A percentile compares a stretch with the other conserved stretches of the same genome.
Evolutionary conservation across 2,888 invertebrate species (phyloP).

Genomic region (Caenorhabditis drosophilae): DNA sequence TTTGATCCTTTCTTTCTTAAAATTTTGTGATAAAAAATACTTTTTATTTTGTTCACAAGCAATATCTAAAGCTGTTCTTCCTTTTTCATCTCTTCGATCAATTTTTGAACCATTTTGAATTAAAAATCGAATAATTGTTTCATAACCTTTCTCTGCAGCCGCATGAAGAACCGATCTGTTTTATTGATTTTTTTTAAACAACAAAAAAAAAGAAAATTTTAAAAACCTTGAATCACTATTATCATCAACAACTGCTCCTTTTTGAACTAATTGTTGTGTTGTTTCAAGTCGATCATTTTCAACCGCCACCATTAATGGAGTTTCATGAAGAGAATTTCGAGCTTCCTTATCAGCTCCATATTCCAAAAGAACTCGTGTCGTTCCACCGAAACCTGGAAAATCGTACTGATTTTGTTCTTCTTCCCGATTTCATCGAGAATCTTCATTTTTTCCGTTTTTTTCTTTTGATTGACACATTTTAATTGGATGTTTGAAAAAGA

Average conservation of each 20-base stretch:
- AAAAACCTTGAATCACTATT: conserved; percentile 48
- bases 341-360: conserved; percentile 71
- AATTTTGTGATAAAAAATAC: conserved; percentile 2
- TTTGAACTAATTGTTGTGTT: conserved; percentile 34
- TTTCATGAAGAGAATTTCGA: conserved; percentile 71
- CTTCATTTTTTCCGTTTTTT: too few relatives aligned
- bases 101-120: conserved; percentile 69
- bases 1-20: neutral
- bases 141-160: conserved; percentile 70
- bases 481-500: too few relatives aligned
- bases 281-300: conserved; percentile 65
- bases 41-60: conserved; percentile 24
- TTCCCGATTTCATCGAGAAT: too few relatives aligned
- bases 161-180: conserved; percentile 72
- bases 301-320: conserved; percentile 72
- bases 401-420: too few relatives aligned
- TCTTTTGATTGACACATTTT: too few relatives aligned
- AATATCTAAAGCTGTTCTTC: conserved; percentile 38
- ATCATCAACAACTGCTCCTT: conserved; percentile 69
- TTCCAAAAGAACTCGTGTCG: conserved; percentile 69
- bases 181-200: too few relatives aligned
- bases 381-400: conserved; percentile 69
- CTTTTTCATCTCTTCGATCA: conserved; percentile 31
- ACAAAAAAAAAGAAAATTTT: neutral
- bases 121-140: conserved; percentile 69